Conservation (phyloP, 2,888 invertebrate species). For the Pristionchus arcanus region DNA sequence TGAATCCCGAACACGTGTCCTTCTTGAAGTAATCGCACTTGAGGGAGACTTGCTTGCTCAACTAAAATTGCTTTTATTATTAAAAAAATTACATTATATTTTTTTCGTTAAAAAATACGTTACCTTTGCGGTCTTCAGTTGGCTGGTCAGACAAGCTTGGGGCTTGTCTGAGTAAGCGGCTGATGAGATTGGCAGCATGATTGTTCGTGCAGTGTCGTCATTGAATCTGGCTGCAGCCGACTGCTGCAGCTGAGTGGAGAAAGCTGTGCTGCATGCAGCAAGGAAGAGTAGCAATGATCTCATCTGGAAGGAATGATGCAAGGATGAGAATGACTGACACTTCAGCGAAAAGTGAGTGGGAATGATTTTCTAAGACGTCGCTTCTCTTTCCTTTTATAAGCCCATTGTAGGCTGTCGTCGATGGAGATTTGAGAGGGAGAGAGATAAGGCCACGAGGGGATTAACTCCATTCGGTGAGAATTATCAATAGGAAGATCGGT, state of each 20-base stretch:
- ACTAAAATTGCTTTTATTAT: background rate
- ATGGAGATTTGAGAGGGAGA: background rate
- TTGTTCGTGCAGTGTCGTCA: slow-evolving; percentile 11
- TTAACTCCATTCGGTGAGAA: background rate
- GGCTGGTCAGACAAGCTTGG: slow-evolving; percentile 8
- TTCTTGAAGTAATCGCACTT: slow-evolving; percentile 51
- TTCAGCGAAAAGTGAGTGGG: background rate
- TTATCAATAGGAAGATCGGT: background rate
- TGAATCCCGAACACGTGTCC: slow-evolving; percentile 69
- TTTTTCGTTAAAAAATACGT: background rate
- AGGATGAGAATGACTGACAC: background rate
- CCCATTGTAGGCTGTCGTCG: slow-evolving; percentile 9
- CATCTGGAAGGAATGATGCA: slow-evolving; percentile 19
- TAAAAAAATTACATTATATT: background rate
- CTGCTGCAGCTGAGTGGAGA: slow-evolving; percentile 24
- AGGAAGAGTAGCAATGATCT: background rate
- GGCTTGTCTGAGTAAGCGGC: slow-evolving; percentile 37
- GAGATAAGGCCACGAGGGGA: slow-evolving; percentile 38
- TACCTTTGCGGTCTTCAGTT: slow-evolving; percentile 32
- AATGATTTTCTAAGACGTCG: background rate
- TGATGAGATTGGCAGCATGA: slow-evolving; percentile 24
- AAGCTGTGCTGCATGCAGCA: slow-evolving; percentile 1
- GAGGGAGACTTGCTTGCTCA: slow-evolving; percentile 29
- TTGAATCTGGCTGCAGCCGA: background rate
- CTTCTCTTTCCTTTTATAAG: slow-evolving; percentile 26